Evolutionary conservation across 2,888 invertebrate species (phyloP), one percentile per base, ranked within the genome.

Genomic region (Lycia hirtaria): DNA sequence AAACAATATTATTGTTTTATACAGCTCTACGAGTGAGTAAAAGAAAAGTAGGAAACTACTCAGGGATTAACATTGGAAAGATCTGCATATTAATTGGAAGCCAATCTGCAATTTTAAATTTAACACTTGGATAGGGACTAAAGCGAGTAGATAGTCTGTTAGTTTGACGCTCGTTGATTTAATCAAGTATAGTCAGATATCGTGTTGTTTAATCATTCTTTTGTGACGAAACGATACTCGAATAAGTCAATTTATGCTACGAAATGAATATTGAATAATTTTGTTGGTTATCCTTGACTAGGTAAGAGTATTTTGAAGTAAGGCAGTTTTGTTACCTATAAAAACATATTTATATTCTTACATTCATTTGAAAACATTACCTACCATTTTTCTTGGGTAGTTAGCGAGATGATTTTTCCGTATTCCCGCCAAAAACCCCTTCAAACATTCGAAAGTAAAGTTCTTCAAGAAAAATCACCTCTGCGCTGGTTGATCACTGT

Each of bases 61-160:
- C 69, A 71, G 72, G 73, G 68, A 62, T 72, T 72, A 71, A 59
- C 76, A 72, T 73, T 65, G 70, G 71, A 76, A 73, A 71, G 37
- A 9, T 76, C 85, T 86, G 84, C 78, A 87, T 87, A 87, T 87
- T 88, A 75, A 87, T 87, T 88, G 74, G 77, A 80, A 81, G 89
- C 85, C 80, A 90, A 90, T 88, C 77, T 88, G 87, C 86, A 88
- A 87, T 85, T 85, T 82, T 74, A 83, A 85, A 83, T 82, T 26
- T 37, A 64, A 59, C 72, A 35, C 57, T 45, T n/a, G 87, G n/a
- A n/a, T 82, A 80, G 76, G 56, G 64, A 67, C 63, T 68, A 69
- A 63, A 71, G 70, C 62, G 74, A 76, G 76, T 77, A 22, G 63
- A 9, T 26, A 74, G 64, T 68, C 65, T 64, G 61, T 75, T 75